A percentile compares a stretch with the other conserved stretches of the same genome.
These are phyloP conservation scores for Caenorhabditis becei DNA, from an alignment of 2,888 invertebrate genomes.

Conservation along the genomic window DNA sequence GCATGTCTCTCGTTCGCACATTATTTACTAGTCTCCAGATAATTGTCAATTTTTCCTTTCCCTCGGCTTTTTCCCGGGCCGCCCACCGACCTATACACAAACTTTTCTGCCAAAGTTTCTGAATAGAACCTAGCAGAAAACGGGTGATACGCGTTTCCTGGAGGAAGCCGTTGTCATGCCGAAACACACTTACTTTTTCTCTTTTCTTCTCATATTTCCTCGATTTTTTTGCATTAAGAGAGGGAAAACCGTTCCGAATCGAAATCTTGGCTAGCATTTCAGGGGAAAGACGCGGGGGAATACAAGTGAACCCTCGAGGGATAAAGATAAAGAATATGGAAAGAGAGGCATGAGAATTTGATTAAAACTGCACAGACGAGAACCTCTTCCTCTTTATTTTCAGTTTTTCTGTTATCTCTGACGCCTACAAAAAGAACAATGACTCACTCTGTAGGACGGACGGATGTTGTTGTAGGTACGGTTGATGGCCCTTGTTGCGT, in stretches of 20 bases:
- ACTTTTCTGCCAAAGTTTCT: not conserved
- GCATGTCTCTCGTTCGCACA: constrained; percentile 28
- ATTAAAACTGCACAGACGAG: constrained; percentile 16
- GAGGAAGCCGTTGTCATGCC: not conserved
- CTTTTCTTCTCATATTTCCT: not conserved
- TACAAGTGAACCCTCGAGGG: not conserved
- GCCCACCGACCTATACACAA: not conserved
- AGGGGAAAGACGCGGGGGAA: not conserved
- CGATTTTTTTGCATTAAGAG: not conserved
- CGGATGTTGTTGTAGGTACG: constrained; percentile 53
- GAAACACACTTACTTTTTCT: not conserved
- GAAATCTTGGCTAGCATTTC: constrained; percentile 8
- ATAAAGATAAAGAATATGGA: not conserved
- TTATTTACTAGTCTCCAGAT: constrained; percentile 61
- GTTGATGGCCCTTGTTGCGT: constrained; percentile 56
- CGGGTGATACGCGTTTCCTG: not conserved
- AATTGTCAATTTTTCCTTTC: constrained; percentile 49
- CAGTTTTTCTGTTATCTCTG: not conserved
- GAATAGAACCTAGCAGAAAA: not conserved
- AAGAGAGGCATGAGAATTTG: constrained; percentile 18
- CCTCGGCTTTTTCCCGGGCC: not conserved
- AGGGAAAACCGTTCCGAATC: not conserved
- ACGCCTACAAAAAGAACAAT: not conserved
- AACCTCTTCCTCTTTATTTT: not conserved
- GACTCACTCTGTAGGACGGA: constrained; percentile 48